Conservation (phyloP, 1,140 invertebrate genomes). For the Musca vetustissima region DNA sequence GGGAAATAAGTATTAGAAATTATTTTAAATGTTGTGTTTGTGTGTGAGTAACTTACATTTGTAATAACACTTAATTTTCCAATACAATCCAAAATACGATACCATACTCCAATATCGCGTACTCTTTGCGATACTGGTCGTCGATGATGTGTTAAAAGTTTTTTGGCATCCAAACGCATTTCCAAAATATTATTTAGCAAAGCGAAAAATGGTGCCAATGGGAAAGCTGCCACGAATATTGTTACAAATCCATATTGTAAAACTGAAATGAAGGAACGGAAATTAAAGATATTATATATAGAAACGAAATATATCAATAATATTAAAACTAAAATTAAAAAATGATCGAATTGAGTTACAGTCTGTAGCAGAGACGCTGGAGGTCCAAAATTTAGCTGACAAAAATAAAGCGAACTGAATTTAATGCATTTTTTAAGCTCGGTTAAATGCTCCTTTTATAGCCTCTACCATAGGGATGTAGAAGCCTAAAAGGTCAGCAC, state of each 20-base stretch:
- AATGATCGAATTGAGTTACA: too few relatives aligned
- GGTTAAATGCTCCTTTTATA: too few relatives aligned
- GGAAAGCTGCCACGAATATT: constrained; percentile 88
- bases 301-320: background rate
- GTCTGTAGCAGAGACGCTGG: too few relatives aligned
- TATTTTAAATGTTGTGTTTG: background rate
- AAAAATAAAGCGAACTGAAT: too few relatives aligned
- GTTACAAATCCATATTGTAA: constrained; percentile 90
- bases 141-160: constrained; percentile 80
- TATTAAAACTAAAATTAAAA: too few relatives aligned
- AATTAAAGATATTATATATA: background rate
- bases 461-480: too few relatives aligned
- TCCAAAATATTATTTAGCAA: constrained; percentile 86
- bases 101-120: constrained; percentile 90
- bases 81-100: constrained; percentile 84
- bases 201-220: constrained; percentile 84
- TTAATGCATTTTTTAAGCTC: too few relatives aligned
- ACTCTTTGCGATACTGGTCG: constrained; percentile 83
- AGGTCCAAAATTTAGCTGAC: too few relatives aligned
- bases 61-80: constrained; percentile 89
- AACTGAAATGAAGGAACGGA: constrained; percentile 56
- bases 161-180: constrained; percentile 85
- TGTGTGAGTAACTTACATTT: constrained; percentile 76
- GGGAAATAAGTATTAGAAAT: background rate
- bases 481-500: too few relatives aligned